Percentiles rank a stretch among this genome's conserved stretches.
phyloP scores from a whole-genome alignment of 2,888 invertebrate species.

The Brassicogethes aeneus region DNA sequence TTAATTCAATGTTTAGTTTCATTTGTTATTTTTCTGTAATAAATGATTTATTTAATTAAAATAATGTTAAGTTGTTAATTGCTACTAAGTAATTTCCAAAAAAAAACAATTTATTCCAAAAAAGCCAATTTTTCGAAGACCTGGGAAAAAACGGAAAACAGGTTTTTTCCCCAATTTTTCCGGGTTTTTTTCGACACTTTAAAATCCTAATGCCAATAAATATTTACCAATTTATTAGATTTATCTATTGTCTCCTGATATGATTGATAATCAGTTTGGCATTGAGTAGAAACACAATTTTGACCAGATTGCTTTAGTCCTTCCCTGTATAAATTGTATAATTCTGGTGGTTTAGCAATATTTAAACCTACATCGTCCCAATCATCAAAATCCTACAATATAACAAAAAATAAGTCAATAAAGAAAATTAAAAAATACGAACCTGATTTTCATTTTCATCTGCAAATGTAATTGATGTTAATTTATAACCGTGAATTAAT shows the following conservation, averaged over 20 bases:
- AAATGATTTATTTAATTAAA: no score
- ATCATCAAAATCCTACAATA: constrained; percentile 70
- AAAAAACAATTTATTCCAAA: no score
- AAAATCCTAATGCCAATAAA: no score
- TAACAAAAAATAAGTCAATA: constrained; percentile 4
- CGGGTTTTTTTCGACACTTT: no score
- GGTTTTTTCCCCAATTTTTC: no score
- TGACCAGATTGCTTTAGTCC: constrained; percentile 42
- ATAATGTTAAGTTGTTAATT: no score
- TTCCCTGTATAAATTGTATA: constrained; percentile 61
- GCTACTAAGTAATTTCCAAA: no score
- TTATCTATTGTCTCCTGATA: constrained; percentile 30
- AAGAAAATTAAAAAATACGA: constrained; percentile 10
- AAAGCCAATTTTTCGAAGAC: no score
- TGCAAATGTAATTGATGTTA: constrained; percentile 82
- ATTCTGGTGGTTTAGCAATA: constrained; percentile 68
- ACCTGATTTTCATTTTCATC: constrained; percentile 87
- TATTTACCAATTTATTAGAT: constrained; percentile 22
- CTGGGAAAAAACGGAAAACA: no score
- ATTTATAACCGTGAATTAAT: constrained; percentile 67
- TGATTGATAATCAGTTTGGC: constrained; percentile 42
- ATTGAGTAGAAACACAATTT: constrained; percentile 32
- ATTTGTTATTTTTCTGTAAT: no score
- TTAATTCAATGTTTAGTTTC: no score
- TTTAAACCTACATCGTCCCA: constrained; percentile 90